Base-by-base conservation (phyloP, 2,888 invertebrate species). In the Marronus borbonicus region DNA sequence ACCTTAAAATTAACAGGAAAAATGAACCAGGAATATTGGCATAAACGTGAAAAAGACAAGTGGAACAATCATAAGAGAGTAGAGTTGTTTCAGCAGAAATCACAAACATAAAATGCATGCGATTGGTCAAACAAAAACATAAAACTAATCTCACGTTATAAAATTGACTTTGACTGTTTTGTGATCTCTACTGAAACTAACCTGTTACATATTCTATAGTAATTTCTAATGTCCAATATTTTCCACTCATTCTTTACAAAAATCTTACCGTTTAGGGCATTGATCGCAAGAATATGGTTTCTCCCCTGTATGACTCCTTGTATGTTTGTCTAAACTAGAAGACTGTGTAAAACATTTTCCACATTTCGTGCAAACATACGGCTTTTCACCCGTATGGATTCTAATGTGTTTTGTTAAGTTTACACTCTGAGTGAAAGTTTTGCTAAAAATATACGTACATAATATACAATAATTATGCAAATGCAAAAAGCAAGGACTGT, bases 311-410 rank as follows among this genome's bases (percentile, higher is more conserved):
- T 68, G 68, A n/a, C 17, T 60, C 20, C 60, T 60, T 20, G 20
- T 60, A 78, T 86, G 86, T 70, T 86, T 85, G 72, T 83, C 82
- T 20, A 86, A 81, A 75, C 83, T 84, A 1, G 84, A 84, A 1
- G 84, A 84, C 75, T 86, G 86, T 5, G 85, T 85, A 77, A 86
- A 86, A 44, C 83, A 79, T 76, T 85, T 86, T 49, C 84, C 84
- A 74, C 86, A 86, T 70, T 84, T 80, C 14, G 83, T 80, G 77
- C 86, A 86, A 14, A 82, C 78, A 75, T 84, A 86, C 0, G 85
- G 85, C 69, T 85, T 85, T 78, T 86, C 85, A 3, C 85, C 84
- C 5, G 85, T 85, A 76, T 86, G 86, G 12, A 85, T 82, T 68
- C 85, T 77, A 17, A 85, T 82, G 78, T 86, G 86, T 80, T 85